Evolutionary conservation across 2,113 vertebrate genomes (phyloP), one percentile per base, ranked within the genome.

Genomic region (Ploceus nigricollis): DNA sequence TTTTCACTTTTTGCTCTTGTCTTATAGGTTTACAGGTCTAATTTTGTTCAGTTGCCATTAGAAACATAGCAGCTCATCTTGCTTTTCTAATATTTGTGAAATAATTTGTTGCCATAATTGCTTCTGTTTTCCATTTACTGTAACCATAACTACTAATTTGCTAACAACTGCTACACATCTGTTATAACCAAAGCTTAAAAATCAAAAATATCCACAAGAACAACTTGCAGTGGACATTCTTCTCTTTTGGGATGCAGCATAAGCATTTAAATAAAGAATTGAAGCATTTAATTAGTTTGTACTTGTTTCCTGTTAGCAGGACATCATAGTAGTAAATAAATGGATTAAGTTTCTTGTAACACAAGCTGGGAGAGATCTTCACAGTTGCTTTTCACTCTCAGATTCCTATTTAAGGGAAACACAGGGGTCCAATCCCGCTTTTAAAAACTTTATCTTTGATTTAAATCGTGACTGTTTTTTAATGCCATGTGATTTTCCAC

Each of bases 401-500:
- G 89, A 82, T 97, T 75, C 94, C 90, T 95, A 94, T 90, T 97
- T 98, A 97, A 96, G 54, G 11, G 90, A 97, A 96, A 94, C 63
- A 24, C 31, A 81, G 82, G 75, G 65, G 88, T 96, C 77, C 88
- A 97, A 96, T 95, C 83, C 71, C 87, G 87, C 66, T 73, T 96
- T 96, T 94, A 92, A 96, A 98, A 97, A 94, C 70, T 87, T 95
- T 95, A 89, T 93, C 65, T 97, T 97, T 96, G 61, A 95, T 73
- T 97, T 79, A 94, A 95, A 96, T 92, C 69, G 94, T 92, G 76
- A 83, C 75, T 89, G 39, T 23, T 95, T 97, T 97, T 87, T 90
- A 94, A 94, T 82, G 79, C 44, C 96, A 28, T 83, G 47, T 83
- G 58, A 61, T 95, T 98, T 97, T 96, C 47, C 60, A 92, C 78